Evolutionary conservation across 2,113 vertebrate genomes (phyloP), one percentile per base, ranked within the genome.

Genomic region (Mungos mungo): DNA sequence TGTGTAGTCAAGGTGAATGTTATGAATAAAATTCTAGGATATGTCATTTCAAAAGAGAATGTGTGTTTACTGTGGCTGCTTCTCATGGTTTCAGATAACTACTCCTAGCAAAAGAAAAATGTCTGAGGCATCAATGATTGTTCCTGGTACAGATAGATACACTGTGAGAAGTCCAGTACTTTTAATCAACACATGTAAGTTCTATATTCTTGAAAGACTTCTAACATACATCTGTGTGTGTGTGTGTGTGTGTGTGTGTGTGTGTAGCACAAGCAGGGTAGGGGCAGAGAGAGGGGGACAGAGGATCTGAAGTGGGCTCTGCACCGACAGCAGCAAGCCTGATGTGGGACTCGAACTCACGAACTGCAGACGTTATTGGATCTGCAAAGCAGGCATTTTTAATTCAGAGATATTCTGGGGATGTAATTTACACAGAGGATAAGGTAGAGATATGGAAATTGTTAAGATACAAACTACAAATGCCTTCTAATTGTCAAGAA

Each of bases 71-170:
- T 92, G 7, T 95, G 80, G 94, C 82, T 97, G 69, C 98, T 98
- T 89, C 96, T 91, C 81, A 60, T 84, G 83, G 71, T 95, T 98
- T 89, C 92, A 99, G 99, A 57, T 96, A 77, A 97, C 96, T 94
- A 98, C 98, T 5, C 98, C 99, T 90, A 90, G 16, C 86, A 99
- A 96, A 98, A 99, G 90, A 93, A 99, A 99, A 98, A 97, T 99
- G 81, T 99, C 99, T 52, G 99, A 99, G 98, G 99, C 99, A 63
- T 99, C 98, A 18, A 97, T 98, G 91, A 95, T 98, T 91, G 97
- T 99, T 95, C 96, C 98, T 95, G 98, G 98, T 65, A 76, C 97
- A 66, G 72, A 98, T 2, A 98, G 98, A 90, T 97, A 96, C 93
- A 97, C 98, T 90, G 93, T 89, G 69, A 97, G 92, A 87, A 99